phyloP scores from a whole-genome alignment of 2,113 vertebrate genomes.

The Gymnobelideus leadbeateri region DNA sequence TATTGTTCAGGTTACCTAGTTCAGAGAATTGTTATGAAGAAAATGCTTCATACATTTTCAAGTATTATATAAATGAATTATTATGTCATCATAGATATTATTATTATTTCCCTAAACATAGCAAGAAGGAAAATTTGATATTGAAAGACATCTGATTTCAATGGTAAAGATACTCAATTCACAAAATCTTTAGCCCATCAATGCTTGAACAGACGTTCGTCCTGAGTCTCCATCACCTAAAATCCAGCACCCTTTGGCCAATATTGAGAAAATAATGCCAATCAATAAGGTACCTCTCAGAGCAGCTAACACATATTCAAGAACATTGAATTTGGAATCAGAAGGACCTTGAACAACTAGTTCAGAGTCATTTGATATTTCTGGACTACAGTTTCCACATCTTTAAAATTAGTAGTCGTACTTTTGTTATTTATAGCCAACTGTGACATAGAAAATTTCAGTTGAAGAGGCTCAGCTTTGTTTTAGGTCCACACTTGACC shows the following conservation, averaged over 20 bases:
- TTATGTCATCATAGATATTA: background rate
- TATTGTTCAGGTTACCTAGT: background rate
- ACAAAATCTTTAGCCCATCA: background rate
- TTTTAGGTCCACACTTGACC: too few species aligned
- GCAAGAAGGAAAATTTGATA: background rate
- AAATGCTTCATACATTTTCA: background rate
- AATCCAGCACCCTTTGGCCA: background rate
- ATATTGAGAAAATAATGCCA: background rate
- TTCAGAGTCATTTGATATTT: too few species aligned
- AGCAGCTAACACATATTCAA: background rate
- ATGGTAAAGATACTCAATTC: background rate
- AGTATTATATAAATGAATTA: background rate
- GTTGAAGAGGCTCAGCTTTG: too few species aligned
- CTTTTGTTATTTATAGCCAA: too few species aligned
- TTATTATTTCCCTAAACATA: background rate
- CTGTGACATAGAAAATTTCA: too few species aligned
- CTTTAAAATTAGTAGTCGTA: too few species aligned
- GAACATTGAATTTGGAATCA: too few species aligned
- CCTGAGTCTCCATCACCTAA: background rate
- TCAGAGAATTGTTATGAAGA: background rate
- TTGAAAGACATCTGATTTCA: background rate
- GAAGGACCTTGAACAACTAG: too few species aligned
- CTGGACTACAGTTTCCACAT: too few species aligned
- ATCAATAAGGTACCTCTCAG: background rate
- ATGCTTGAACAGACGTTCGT: background rate